Conservation (phyloP, 1,140 invertebrate genomes). For the Ooceraea biroi region DNA sequence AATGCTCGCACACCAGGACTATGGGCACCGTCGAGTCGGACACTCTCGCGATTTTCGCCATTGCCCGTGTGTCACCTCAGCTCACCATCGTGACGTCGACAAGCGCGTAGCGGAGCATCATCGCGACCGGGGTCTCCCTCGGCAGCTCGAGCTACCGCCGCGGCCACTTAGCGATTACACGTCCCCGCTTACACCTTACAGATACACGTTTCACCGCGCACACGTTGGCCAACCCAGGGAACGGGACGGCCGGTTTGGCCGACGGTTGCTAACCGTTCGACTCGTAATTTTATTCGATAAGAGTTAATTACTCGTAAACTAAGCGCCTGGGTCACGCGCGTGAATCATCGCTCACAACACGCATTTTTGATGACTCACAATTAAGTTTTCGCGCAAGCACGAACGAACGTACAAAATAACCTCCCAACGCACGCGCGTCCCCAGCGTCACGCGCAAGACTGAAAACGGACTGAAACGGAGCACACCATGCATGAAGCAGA, state of each 20-base stretch:
- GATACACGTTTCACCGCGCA: slow-evolving; percentile 57
- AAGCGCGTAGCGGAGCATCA: slow-evolving; percentile 11
- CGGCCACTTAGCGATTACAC: slow-evolving; percentile 29
- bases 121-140: neutral
- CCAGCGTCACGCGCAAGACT: slow-evolving; percentile 1
- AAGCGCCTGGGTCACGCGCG: no score
- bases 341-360: neutral
- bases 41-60: slow-evolving; percentile 82
- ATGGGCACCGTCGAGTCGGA: slow-evolving; percentile 77
- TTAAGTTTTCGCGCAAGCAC: neutral
- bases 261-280: slow-evolving; percentile 1
- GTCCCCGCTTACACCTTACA: slow-evolving; percentile 38
- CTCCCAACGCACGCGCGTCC: neutral
- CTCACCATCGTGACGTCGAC: slow-evolving; percentile 60
- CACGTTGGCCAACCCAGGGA: slow-evolving; percentile 55
- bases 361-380: slow-evolving; percentile 33
- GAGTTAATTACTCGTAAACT: slow-evolving; percentile 17
- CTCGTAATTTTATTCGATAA: neutral
- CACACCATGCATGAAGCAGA: neutral
- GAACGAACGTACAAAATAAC: neutral
- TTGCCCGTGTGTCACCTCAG: slow-evolving; percentile 72
- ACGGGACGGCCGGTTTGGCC: slow-evolving; percentile 2
- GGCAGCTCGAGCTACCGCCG: neutral
- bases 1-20: slow-evolving; percentile 82
- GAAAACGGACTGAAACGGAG: neutral